These are phyloP conservation scores for Hylaea fasciaria DNA, from an alignment of 2,888 invertebrate genomes.

Conservation along the genomic window DNA sequence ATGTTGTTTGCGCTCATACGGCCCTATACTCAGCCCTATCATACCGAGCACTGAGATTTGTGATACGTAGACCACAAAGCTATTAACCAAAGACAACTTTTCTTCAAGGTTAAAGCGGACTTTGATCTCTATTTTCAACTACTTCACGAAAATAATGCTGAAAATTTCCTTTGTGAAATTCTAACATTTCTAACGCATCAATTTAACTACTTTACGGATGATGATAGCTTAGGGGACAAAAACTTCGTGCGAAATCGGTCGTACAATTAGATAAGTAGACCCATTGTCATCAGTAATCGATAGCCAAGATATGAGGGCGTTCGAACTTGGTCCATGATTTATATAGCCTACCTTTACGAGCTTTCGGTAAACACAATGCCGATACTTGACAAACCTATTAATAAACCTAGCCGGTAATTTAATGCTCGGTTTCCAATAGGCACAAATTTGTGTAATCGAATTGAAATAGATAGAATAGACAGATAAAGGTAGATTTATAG, in stretches of 20 bases:
- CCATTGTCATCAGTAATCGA: constrained; percentile 49
- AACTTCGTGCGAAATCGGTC: neutral
- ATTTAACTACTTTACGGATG: neutral
- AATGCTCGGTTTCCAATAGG: constrained; percentile 29
- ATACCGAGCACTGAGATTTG: constrained; percentile 29
- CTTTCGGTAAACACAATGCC: constrained; percentile 51
- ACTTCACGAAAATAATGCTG: too few relatives aligned
- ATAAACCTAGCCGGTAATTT: constrained; percentile 34
- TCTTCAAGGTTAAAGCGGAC: neutral
- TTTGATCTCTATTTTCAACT: neutral
- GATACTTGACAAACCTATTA: constrained; percentile 43
- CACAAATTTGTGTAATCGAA: constrained; percentile 30
- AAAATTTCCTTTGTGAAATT: too few relatives aligned
- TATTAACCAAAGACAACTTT: too few relatives aligned
- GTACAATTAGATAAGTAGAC: constrained; percentile 34
- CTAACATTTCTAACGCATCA: too few relatives aligned
- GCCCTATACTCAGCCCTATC: constrained; percentile 46
- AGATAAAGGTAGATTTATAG: constrained; percentile 21
- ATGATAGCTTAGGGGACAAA: too few relatives aligned
- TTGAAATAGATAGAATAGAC: constrained; percentile 20
- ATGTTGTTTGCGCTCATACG: constrained; percentile 56
- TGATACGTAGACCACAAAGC: constrained; percentile 14
- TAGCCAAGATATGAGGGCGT: constrained; percentile 53
- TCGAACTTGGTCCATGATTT: constrained; percentile 61
- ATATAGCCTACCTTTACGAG: constrained; percentile 52